Base-by-base conservation (phyloP, 2,797 vertebrate genomes). In the Sternarchorhynchus goeldii region DNA sequence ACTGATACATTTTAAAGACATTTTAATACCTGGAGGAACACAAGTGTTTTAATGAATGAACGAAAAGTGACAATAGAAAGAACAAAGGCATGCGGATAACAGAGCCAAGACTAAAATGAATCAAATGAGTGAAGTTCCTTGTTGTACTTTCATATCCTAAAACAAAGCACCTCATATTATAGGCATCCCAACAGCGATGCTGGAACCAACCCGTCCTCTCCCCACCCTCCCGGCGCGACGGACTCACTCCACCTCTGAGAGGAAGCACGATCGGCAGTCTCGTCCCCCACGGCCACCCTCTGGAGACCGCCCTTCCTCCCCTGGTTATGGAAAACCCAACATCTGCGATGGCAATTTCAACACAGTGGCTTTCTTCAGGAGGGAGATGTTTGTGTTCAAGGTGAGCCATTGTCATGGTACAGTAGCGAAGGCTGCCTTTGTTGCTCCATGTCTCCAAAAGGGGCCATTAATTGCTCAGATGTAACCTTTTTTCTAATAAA, bases 371-470 rank as follows among this genome's bases (percentile, higher is more conserved):
- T 95, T 99, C 88, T 97, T 99, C 88, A 93, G 97, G 66, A 93
- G 96, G 66, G 97, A 99, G 92, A 97, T 99, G 97, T 99, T 99
- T 84, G 97, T 99, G 82, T 99, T 99, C 87, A 99, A 99, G 96
- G 97, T 98, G 93, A 86, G 88, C 20, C 41, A 8, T 14, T 10
- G 2, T 14, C 45, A 50, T 12, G 10, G 12, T 14, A 50, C 12
- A 50, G 14, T 50, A 50, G 41, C 10, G 6, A 50, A 50, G 45
- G 45, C 14, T 12, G 3, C 0, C 45, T 50, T 12, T 50, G 10
- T 50, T 50, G 45, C 45, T 14, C 45, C 45, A 41, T 41, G 39
- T 8, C 39, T 10, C 6, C 39, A 41, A 41, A 41, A 8, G 8
- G 12, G 45, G 12, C 45, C 14, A 2, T 14, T 50, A 10, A 50